Conservation (phyloP, 1,140 invertebrate species). For the Melipona quadrifasciata region DNA sequence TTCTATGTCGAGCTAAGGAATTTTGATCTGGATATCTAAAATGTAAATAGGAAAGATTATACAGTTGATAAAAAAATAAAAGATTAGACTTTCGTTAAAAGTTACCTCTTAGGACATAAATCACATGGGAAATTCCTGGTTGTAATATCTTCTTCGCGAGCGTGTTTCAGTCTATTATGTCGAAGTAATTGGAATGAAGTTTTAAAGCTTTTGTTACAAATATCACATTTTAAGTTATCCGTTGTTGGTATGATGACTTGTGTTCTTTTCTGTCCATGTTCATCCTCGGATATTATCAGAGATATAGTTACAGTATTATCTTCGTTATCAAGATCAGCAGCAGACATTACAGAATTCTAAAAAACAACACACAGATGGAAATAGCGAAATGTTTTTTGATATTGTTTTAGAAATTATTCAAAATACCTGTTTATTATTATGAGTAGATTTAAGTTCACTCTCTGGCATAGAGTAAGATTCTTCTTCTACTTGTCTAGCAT, state of each 20-base stretch:
- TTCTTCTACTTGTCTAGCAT: slow-evolving; percentile 62
- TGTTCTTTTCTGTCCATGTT: slow-evolving; percentile 79
- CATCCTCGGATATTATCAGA: slow-evolving; percentile 80
- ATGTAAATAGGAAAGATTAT: slow-evolving; percentile 13
- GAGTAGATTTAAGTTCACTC: slow-evolving; percentile 61
- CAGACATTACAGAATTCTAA: slow-evolving; percentile 30
- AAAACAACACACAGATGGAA: slow-evolving; percentile 27
- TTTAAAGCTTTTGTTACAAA: slow-evolving; percentile 79
- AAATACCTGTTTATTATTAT: slow-evolving; percentile 68
- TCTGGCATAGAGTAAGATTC: slow-evolving; percentile 71
- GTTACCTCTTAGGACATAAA: slow-evolving; percentile 78
- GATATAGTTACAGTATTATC: slow-evolving; percentile 80
- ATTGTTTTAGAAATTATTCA: neutral
- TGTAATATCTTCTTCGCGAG: slow-evolving; percentile 80
- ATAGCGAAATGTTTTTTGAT: neutral
- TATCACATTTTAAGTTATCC: slow-evolving; percentile 77
- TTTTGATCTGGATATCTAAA: slow-evolving; percentile 79
- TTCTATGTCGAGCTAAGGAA: slow-evolving; percentile 78
- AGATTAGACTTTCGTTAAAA: neutral
- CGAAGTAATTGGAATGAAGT: slow-evolving; percentile 78
- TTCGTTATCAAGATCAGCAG: slow-evolving; percentile 73
- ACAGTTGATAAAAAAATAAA: neutral
- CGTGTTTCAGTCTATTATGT: slow-evolving; percentile 80
- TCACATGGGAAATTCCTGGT: slow-evolving; percentile 81
- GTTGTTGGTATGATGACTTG: slow-evolving; percentile 81